Evolutionary conservation across 2,888 invertebrate genomes (phyloP).

Genomic region (Polymixis lichenea): DNA sequence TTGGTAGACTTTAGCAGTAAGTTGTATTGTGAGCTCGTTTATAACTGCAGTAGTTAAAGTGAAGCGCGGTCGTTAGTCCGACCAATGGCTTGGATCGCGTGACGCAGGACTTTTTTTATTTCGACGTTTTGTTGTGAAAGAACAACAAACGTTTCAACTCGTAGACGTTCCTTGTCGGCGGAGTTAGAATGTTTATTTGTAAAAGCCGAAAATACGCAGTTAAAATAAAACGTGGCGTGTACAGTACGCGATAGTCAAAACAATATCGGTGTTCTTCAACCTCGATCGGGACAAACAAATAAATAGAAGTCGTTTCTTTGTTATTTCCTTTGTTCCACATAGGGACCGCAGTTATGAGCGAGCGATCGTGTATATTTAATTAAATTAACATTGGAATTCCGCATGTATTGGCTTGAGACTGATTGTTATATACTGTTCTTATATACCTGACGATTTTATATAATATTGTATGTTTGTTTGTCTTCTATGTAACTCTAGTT

Average conservation of each 20-base stretch:
- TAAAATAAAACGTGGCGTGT: slow-evolving; percentile 29
- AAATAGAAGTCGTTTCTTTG: slow-evolving; percentile 11
- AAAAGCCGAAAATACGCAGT: slow-evolving; percentile 35
- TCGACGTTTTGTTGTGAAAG: slow-evolving; percentile 46
- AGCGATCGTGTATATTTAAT: slow-evolving; percentile 73
- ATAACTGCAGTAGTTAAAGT: slow-evolving; percentile 70
- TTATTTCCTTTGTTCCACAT: not conserved
- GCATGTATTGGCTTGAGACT: slow-evolving; percentile 87
- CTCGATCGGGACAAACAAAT: slow-evolving; percentile 17
- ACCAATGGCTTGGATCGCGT: slow-evolving; percentile 54
- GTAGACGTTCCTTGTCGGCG: not conserved
- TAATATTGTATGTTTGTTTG: slow-evolving; percentile 73
- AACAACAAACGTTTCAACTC: slow-evolving; percentile 32
- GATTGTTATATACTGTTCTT: slow-evolving; percentile 84
- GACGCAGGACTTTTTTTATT: slow-evolving; percentile 52
- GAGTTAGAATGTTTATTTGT: slow-evolving; percentile 45
- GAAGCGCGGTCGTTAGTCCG: slow-evolving; percentile 42
- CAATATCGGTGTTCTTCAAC: slow-evolving; percentile 7
- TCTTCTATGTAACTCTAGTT: slow-evolving; percentile 61
- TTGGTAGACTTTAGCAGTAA: slow-evolving; percentile 85
- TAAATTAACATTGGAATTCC: slow-evolving; percentile 76
- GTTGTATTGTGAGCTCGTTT: slow-evolving; percentile 73
- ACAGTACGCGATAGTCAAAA: slow-evolving; percentile 21
- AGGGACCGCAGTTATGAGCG: slow-evolving; percentile 66
- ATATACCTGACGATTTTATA: slow-evolving; percentile 76